Base-by-base conservation (phyloP, 30 jellyfish, hydroid and myxozoan genomes). In the Turritopsis rubra region DNA sequence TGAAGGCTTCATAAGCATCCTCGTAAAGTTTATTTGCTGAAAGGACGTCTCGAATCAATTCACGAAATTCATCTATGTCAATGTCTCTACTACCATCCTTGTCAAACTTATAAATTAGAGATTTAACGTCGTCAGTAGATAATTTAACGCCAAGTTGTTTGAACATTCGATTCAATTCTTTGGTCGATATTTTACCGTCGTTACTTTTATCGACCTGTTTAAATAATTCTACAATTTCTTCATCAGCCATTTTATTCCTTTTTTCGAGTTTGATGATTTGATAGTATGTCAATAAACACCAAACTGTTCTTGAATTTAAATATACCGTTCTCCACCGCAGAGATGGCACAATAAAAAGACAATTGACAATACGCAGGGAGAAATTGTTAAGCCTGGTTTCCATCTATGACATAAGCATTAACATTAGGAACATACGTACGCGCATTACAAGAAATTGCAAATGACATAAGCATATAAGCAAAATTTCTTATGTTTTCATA, bases 1-100 rank as follows among this genome's bases (percentile, higher is more conserved):
- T 80, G 82, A 80, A 80, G 3, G 77, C 87, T 53, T 52, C 87
- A 28, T 80, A 80, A 1, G 87, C 87, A 21, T 80, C 87, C 13
- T 28, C 52, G 0, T 80, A 80, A 18, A 18, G 5, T 53, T 53
- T 52, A 20, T 80, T 66, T 8, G 70, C 28, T 18, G 52, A 54
- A 22, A 80, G 26, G 16, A 80, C 52, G 28, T 76, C 66, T 23
- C 31, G 29, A 52, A 80, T 80, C 19, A 80, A 26, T 80, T 80
- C 80, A 1, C 87, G 83, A 80, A 80, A 80, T 26, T 80, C 87
- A 22, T 31, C 60, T 21, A 80, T 1, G 66, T 80, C 79, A 19
- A 80, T 65, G 27, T 80, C 65, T 53, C 83, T 27, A 53, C 79
- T 80, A 20, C 80, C 87, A 53, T 80, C 87, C 16, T 22, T 80